A percentile compares a stretch with the other conserved stretches of the same genome.
Conservation (phyloP, 2,113 vertebrate genomes). For the Gobio gobio region DNA sequence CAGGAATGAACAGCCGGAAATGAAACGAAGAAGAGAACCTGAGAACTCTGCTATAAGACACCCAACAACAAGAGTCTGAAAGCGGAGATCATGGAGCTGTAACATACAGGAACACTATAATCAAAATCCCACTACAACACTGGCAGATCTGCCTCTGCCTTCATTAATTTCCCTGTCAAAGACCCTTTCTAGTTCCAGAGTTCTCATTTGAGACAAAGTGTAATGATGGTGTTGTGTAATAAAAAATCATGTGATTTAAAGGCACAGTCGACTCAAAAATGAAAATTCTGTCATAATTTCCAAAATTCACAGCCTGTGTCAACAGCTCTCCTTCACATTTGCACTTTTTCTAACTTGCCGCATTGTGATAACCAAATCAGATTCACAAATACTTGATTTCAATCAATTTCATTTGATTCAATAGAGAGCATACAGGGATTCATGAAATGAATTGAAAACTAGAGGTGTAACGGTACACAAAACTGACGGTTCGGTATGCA, state of each 20-base stretch:
- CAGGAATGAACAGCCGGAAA: slow-evolving; percentile 33
- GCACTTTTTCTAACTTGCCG: neutral
- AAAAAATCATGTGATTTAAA: neutral
- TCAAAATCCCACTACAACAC: slow-evolving; percentile 52
- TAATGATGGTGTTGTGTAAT: neutral
- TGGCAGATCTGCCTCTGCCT: neutral
- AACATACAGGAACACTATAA: slow-evolving; percentile 32
- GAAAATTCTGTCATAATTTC: neutral
- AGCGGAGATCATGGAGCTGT: neutral
- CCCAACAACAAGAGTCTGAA: neutral
- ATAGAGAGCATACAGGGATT: neutral
- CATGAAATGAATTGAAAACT: too few species aligned
- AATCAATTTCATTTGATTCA: neutral
- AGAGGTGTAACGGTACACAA: too few species aligned
- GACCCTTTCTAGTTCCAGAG: neutral
- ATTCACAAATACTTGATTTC: neutral
- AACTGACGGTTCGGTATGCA: too few species aligned
- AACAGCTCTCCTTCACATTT: neutral
- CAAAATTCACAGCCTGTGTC: neutral
- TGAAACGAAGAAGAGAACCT: slow-evolving; percentile 58
- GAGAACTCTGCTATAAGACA: slow-evolving; percentile 63
- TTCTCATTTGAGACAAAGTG: neutral
- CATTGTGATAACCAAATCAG: neutral
- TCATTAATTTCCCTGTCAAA: neutral
- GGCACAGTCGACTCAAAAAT: neutral